Conservation (phyloP, 2,113 vertebrate species). For the Apeltes quadracus region DNA sequence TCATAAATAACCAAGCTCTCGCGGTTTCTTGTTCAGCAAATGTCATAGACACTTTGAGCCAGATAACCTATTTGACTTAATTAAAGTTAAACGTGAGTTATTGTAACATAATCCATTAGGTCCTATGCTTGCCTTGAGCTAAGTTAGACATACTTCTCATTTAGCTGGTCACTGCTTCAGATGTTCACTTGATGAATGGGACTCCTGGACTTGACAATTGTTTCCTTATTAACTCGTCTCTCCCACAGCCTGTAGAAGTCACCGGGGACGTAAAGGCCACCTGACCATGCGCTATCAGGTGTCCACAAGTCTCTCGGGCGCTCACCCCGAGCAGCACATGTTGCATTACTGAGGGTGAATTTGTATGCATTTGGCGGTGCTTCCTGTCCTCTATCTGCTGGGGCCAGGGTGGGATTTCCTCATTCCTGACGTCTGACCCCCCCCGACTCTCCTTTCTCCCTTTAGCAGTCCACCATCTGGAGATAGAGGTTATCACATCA, state of each 20-base stretch:
- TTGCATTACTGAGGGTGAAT: slow-evolving; percentile 41
- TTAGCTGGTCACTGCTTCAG: background rate
- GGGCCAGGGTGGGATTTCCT: slow-evolving; percentile 75
- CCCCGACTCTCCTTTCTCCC: slow-evolving; percentile 41
- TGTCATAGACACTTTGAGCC: background rate
- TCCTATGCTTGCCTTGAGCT: background rate
- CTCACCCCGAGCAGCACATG: slow-evolving; percentile 47
- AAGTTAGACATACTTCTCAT: background rate
- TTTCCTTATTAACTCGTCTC: slow-evolving; percentile 27
- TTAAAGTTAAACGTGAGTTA: slow-evolving; percentile 10
- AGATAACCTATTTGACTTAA: background rate
- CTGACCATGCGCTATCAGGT: slow-evolving; percentile 57
- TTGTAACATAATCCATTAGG: background rate
- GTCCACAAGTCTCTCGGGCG: slow-evolving; percentile 43
- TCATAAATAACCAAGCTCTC: slow-evolving; percentile 55
- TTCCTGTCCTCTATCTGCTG: slow-evolving; percentile 69
- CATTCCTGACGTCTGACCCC: slow-evolving; percentile 68
- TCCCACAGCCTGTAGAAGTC: slow-evolving; percentile 50
- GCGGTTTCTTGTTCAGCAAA: slow-evolving; percentile 32
- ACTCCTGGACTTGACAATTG: slow-evolving; percentile 12
- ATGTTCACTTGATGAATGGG: slow-evolving; percentile 4
- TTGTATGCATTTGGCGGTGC: slow-evolving; percentile 60
- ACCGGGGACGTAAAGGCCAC: slow-evolving; percentile 56
- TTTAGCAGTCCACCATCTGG: slow-evolving; percentile 62
- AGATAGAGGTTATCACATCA: slow-evolving; percentile 56